Base-by-base conservation (phyloP, 2,113 vertebrate species). In the Bubalus kerabau region DNA sequence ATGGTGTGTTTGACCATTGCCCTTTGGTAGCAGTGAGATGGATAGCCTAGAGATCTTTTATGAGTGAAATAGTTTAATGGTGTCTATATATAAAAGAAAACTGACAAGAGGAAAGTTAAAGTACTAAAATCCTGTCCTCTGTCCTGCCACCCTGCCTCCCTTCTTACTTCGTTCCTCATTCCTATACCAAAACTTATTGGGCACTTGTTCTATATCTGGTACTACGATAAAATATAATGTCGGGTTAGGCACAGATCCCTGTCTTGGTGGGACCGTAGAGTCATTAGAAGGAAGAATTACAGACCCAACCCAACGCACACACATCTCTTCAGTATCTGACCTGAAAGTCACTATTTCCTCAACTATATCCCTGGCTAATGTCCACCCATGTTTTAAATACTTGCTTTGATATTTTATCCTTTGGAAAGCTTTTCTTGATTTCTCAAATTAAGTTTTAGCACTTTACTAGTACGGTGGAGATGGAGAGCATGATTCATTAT, bases 1-100 rank as follows among this genome's bases (percentile, higher is more conserved):
- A 89, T 94, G 59, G 5, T 57, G 50, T 98, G 57, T 94, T 91
- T 96, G 92, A 82, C 83, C 94, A 91, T 56, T 97, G 59, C 13
- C n/a, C 28, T 97, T 97, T 74, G 52, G 30, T 94, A 62, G 32
- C 28, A 89, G 82, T 46, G 74, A 82, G 15, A 86, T 26, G 60
- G 28, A 67, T 8, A 80, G 36, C 60, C 43, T n/a, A 84, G 30
- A 56, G 3, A 62, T 76, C 0, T 83, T 87, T 62, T 46, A 5
- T 90, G 93, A 93, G 30, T 78, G 30, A 83, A 60, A 76, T 91
- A 91, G 82, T 94, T 96, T 86, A 82, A 86, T 40, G 26, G 67
- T 90, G 7, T 60, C 3, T 16, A 24, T 83, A n/a, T 19, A 36
- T 80, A n/a, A 93, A 23, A 89, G 36, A 86, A 95, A 94, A 52